A percentile compares a stretch with the other conserved stretches of the same genome.
Evolutionary conservation across 2,888 invertebrate species (phyloP).

Genomic region (Odontocolon sp.): DNA sequence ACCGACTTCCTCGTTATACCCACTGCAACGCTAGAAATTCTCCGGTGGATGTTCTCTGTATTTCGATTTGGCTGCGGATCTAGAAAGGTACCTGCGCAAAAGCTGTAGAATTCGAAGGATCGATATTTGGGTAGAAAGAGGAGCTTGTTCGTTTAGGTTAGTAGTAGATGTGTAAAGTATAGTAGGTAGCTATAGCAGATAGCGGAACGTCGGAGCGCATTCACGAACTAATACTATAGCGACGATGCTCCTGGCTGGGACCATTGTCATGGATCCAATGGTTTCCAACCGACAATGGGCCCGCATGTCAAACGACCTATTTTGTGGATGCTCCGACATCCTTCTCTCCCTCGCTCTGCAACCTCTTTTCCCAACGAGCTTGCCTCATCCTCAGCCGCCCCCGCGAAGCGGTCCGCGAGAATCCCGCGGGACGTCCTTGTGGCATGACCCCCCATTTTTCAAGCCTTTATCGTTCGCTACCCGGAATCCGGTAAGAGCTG

Average conservation of each 20-base stretch:
- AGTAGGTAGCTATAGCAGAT: constrained; percentile 13
- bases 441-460: constrained; percentile 60
- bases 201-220: constrained; percentile 20
- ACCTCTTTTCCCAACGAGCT: constrained; percentile 32
- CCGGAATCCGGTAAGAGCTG: constrained; percentile 46
- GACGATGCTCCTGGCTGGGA: constrained; percentile 22
- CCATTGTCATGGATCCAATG: constrained; percentile 65
- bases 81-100: not conserved
- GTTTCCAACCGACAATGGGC: constrained; percentile 72
- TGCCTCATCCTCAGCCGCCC: constrained; percentile 30
- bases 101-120: not conserved
- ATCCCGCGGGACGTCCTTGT: constrained; percentile 58
- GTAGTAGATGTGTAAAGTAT: not conserved
- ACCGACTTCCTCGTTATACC: not conserved
- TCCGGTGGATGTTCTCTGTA: not conserved
- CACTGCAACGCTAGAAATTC: not conserved
- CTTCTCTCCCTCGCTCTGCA: constrained; percentile 21
- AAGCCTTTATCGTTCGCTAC: constrained; percentile 61
- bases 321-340: constrained; percentile 61
- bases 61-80: not conserved
- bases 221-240: constrained; percentile 4
- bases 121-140: not conserved
- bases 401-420: constrained; percentile 40
- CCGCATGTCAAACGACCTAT: constrained; percentile 75
- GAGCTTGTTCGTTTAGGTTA: not conserved